Conservation (phyloP, 2,797 vertebrate genomes). For the Chlorospingus flavigularis region DNA sequence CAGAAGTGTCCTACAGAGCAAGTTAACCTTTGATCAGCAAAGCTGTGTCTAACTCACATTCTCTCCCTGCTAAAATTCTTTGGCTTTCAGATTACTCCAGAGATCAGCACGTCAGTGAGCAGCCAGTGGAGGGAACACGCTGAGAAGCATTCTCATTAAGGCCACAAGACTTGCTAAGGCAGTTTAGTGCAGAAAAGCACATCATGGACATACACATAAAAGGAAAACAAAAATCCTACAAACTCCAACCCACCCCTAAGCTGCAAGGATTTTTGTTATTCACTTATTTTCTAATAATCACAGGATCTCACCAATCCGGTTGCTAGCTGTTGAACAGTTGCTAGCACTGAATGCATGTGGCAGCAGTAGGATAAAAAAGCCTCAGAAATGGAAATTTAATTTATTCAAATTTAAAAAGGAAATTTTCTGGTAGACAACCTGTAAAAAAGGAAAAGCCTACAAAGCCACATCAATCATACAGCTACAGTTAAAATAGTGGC, state of each 20-base stretch:
- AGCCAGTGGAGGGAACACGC: background rate
- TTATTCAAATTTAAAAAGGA: background rate
- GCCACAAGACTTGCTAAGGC: background rate
- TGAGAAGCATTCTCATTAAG: background rate
- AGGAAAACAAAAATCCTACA: background rate
- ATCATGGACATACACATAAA: background rate
- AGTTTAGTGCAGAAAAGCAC: background rate
- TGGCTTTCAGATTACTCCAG: background rate
- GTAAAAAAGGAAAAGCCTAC: background rate
- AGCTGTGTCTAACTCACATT: background rate
- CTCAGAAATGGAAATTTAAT: background rate
- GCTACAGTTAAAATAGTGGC: background rate
- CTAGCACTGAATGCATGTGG: background rate
- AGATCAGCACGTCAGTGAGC: background rate
- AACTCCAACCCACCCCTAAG: background rate
- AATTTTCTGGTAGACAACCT: background rate
- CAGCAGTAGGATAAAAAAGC: background rate
- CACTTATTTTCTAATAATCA: background rate
- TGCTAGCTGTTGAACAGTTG: background rate
- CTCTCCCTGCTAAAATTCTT: background rate
- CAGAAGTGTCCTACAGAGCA: background rate
- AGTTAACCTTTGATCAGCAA: background rate
- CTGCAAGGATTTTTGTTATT: background rate
- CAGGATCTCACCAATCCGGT: background rate
- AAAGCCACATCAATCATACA: background rate